Conservation (phyloP, 2,113 vertebrate genomes). For the Xerus inauris region DNA sequence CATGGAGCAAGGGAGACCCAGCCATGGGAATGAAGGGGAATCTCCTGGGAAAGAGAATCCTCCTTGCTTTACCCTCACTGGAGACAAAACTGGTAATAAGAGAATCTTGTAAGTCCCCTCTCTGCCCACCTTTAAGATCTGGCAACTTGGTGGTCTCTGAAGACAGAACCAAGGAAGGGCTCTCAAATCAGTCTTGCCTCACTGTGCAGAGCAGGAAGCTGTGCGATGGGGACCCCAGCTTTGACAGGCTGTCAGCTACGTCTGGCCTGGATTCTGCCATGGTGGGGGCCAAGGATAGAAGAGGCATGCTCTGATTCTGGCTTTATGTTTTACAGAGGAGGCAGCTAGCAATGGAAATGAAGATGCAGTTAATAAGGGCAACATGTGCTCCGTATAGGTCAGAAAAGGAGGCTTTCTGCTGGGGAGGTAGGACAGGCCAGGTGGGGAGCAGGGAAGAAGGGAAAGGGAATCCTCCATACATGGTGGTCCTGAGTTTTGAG, state of each 20-base stretch:
- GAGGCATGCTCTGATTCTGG: background rate
- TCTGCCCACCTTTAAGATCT: background rate
- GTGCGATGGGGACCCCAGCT: rapidly evolving
- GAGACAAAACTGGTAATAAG: background rate
- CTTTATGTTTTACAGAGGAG: background rate
- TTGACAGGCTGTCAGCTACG: background rate
- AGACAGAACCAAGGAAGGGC: background rate
- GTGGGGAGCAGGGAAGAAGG: background rate
- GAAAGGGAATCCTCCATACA: rapidly evolving
- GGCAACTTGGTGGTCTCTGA: background rate
- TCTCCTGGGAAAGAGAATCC: background rate
- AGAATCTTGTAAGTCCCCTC: background rate
- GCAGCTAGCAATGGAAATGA: background rate
- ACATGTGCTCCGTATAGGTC: background rate
- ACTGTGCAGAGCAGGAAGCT: background rate
- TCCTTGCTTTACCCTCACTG: background rate
- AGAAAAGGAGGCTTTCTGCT: background rate
- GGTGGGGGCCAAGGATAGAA: background rate
- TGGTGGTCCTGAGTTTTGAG: background rate
- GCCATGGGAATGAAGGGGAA: background rate
- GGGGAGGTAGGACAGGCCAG: background rate
- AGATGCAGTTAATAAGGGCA: background rate
- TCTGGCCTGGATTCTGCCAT: background rate
- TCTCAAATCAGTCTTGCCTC: background rate
- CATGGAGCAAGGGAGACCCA: rapidly evolving